A percentile compares a stretch with the other conserved stretches of the same genome.
These are phyloP conservation scores for Apostichopus californicus DNA, from an alignment of 35 echinoderm and acorn worm genomes.

Conservation along the genomic window DNA sequence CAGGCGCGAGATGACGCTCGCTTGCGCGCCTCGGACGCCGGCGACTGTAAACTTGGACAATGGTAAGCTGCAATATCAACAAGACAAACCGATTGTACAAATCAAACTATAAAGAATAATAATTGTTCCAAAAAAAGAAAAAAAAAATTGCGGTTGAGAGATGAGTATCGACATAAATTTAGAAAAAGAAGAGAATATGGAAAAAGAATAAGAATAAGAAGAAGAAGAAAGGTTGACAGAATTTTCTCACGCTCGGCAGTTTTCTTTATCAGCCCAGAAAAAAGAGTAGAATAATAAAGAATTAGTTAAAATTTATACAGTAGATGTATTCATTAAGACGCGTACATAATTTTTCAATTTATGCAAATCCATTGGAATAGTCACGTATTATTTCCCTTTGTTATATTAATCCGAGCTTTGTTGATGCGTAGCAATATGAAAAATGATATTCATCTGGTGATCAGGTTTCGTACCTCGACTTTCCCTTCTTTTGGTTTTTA, in stretches of 20 bases:
- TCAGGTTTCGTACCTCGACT: too few relatives aligned
- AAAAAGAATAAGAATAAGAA: too few relatives aligned
- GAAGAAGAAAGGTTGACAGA: not conserved
- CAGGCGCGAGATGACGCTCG: slow-evolving; percentile 34
- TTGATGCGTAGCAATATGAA: too few relatives aligned
- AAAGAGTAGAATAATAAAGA: not conserved
- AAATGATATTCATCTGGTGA: too few relatives aligned
- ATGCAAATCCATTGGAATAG: not conserved
- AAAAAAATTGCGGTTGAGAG: too few relatives aligned
- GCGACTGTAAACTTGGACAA: slow-evolving; percentile 1
- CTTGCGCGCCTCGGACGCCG: not conserved
- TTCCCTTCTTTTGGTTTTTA: too few relatives aligned
- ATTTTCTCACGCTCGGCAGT: slow-evolving; percentile 38
- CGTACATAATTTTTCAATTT: not conserved
- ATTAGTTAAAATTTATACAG: not conserved
- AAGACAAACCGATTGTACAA: slow-evolving; percentile 44
- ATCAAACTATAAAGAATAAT: slow-evolving; percentile 35
- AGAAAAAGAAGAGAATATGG: too few relatives aligned
- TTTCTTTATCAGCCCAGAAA: not conserved
- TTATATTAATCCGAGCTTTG: too few relatives aligned
- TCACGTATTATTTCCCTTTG: too few relatives aligned
- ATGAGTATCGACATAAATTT: too few relatives aligned
- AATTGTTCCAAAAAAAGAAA: not conserved
- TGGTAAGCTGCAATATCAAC: slow-evolving; percentile 44
- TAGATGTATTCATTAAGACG: not conserved